These are phyloP conservation scores for Serilophus lunatus DNA, from an alignment of 2,113 vertebrate species.

Conservation along the genomic window DNA sequence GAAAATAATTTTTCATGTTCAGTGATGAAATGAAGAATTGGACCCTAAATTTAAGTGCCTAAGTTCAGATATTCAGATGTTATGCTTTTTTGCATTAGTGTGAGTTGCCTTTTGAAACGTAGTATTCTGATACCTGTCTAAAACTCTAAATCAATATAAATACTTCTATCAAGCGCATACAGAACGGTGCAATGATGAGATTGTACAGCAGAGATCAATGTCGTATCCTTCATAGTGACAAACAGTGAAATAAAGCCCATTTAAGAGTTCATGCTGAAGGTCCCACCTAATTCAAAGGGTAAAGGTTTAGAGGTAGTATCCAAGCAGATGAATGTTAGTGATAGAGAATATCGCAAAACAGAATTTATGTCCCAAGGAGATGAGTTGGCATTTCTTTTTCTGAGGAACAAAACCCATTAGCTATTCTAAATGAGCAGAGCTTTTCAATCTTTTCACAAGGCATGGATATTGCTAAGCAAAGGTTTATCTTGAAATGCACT, in stretches of 20 bases:
- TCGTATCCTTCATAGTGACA: not conserved
- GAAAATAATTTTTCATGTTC: not conserved
- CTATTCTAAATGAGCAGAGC: not conserved
- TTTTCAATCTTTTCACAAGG: not conserved
- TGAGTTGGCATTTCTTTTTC: not conserved
- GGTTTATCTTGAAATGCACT: not conserved
- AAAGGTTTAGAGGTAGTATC: not conserved
- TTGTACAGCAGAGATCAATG: not conserved
- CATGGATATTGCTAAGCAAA: not conserved
- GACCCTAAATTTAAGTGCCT: not conserved
- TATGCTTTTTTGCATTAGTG: not conserved
- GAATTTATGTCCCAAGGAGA: not conserved
- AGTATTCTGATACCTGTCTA: not conserved
- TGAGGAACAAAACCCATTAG: not conserved
- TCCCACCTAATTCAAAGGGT: not conserved
- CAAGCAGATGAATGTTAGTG: not conserved
- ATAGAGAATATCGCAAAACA: not conserved
- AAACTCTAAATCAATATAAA: not conserved
- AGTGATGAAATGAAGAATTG: not conserved
- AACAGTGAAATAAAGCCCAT: not conserved
- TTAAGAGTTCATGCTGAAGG: not conserved
- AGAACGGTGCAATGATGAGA: not conserved
- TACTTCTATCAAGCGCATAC: not conserved
- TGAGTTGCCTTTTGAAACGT: not conserved
- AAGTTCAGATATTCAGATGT: not conserved